Conservation (phyloP, 2,113 vertebrate genomes). For the Malurus elegans region DNA sequence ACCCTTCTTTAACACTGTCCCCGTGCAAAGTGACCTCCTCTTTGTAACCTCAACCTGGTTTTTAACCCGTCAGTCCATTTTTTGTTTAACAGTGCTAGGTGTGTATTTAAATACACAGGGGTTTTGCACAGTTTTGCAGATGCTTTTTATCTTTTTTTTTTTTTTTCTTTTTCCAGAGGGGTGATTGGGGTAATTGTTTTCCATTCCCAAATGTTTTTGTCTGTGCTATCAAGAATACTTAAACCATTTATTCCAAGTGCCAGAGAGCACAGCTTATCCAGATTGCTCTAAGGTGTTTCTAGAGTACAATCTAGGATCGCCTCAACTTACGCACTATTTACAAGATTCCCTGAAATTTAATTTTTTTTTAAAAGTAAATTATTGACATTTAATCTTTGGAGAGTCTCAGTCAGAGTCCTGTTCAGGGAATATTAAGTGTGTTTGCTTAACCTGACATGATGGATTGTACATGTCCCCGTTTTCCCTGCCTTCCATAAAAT, state of each 20-base stretch:
- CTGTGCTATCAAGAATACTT: slow-evolving; percentile 44
- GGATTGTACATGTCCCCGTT: neutral
- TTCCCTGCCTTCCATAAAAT: slow-evolving; percentile 29
- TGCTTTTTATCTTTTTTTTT: neutral
- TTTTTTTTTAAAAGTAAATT: neutral
- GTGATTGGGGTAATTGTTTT: slow-evolving; percentile 11
- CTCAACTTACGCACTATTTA: neutral
- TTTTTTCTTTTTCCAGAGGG: slow-evolving; percentile 1
- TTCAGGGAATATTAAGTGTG: slow-evolving; percentile 41
- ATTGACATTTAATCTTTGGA: slow-evolving; percentile 18
- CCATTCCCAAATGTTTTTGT: slow-evolving; percentile 43
- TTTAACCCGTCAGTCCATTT: slow-evolving; percentile 11
- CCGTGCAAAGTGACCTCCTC: slow-evolving; percentile 67
- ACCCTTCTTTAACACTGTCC: slow-evolving; percentile 68
- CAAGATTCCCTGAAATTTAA: neutral
- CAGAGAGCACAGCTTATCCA: neutral
- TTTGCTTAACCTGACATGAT: slow-evolving; percentile 39
- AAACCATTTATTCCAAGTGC: slow-evolving; percentile 14
- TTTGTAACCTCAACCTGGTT: slow-evolving; percentile 66
- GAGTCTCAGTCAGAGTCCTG: neutral
- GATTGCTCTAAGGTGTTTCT: slow-evolving; percentile 24
- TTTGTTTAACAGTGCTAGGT: neutral
- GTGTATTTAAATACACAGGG: neutral
- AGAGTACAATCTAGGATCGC: neutral
- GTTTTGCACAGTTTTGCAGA: neutral